Conservation (phyloP, 2,113 vertebrate species). For the Urocolius indicus region DNA sequence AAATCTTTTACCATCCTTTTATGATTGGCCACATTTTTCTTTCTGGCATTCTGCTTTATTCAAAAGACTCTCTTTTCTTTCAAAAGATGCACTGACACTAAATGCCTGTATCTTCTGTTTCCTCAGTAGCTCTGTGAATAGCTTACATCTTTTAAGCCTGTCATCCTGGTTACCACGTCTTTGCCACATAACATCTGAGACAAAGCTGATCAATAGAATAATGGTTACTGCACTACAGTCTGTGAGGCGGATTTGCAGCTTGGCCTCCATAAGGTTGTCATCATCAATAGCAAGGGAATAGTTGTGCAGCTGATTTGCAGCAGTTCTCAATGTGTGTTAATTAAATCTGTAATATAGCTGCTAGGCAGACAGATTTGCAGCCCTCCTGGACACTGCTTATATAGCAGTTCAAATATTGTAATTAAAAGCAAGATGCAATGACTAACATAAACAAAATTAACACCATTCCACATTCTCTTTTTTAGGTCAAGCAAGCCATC, state of each 20-base stretch:
- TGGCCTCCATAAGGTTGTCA: slow-evolving; percentile 46
- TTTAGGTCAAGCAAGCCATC: neutral
- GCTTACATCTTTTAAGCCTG: slow-evolving; percentile 41
- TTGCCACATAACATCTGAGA: slow-evolving; percentile 33
- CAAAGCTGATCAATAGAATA: slow-evolving; percentile 38
- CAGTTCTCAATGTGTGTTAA: slow-evolving; percentile 48
- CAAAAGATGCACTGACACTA: neutral
- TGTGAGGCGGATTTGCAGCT: slow-evolving; percentile 9
- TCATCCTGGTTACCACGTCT: neutral
- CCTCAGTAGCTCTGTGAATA: neutral
- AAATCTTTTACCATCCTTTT: neutral
- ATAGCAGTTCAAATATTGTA: neutral
- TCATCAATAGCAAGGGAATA: slow-evolving; percentile 45
- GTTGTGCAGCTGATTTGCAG: slow-evolving; percentile 38
- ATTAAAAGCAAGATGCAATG: neutral
- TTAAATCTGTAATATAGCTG: slow-evolving; percentile 48
- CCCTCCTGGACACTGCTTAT: neutral
- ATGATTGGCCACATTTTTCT: neutral
- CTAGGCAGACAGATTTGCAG: slow-evolving; percentile 22
- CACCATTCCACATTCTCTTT: neutral
- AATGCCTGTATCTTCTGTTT: neutral
- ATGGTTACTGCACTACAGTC: neutral
- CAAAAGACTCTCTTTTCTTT: slow-evolving; percentile 12
- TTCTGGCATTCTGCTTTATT: neutral
- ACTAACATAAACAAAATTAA: neutral